Base-by-base conservation (phyloP, 1,140 invertebrate species). In the Zophobas morio region DNA sequence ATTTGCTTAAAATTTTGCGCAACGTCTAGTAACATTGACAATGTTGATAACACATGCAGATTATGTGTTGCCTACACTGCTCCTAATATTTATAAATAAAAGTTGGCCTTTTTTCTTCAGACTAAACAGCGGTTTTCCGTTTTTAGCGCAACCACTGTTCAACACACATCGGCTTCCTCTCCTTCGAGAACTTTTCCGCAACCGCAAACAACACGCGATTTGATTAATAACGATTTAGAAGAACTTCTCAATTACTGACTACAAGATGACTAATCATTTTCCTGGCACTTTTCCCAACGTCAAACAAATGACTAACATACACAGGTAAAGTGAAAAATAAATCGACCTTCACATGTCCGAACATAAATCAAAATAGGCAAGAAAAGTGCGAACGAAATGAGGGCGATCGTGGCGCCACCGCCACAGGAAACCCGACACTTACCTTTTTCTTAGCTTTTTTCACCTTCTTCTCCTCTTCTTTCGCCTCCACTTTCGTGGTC, bases 401-500 rank as follows among this genome's bases (percentile, higher is more conserved):
- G 20, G 20, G 20, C 42, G 42, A 46, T 46, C 42, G 42, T 8
- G 8, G 42, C 42, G 42, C 42, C 42, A 46, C 6, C 42, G 42
- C 6, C 3, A 46, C 42, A 4, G 6, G 3, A 46, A 46, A 46
- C 6, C 6, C 42, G 42, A 46, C 82, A 73, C 73, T 83, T 79
- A 87, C 87, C 33, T 84, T 84, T 47, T 86, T 87, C 37, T 84
- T 80, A 6, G 79, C 79, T 82, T 87, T 83, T 82, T 85, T 83
- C 40, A 84, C 83, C 78, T 84, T 86, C 40, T 86, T 74, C 39
- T 86, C 85, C 6, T 77, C 82, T 81, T 82, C 85, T 78, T 79
- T 80, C 63, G 63, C 74, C 77, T 78, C 79, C 75, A 57, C 74
- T 76, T 78, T 78, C 75, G 75, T 83, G 79, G 76, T 81, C 70